These are phyloP conservation scores for Lucifuga dentata DNA, from an alignment of 2,113 vertebrate genomes.

Conservation along the genomic window DNA sequence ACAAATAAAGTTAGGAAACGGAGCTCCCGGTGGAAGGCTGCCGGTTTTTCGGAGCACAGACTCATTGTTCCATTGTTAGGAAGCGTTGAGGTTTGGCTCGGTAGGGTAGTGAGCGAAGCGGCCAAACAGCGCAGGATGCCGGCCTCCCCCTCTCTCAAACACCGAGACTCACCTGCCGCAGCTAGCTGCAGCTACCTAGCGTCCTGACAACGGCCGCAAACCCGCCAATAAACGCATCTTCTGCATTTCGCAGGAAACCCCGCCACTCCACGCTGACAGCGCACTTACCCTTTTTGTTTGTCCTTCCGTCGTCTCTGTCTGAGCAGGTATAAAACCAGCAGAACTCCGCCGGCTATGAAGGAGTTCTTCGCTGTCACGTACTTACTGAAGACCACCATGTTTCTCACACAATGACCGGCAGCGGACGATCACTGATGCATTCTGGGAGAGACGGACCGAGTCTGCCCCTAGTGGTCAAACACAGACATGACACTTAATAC, in stretches of 20 bases:
- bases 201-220: too few relatives aligned
- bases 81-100: too few relatives aligned
- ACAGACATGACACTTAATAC: too few relatives aligned
- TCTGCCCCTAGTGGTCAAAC: conserved; percentile 1
- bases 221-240: not conserved
- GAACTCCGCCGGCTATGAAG: conserved; percentile 85
- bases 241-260: not conserved
- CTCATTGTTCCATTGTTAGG: not conserved
- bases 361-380: conserved; percentile 89
- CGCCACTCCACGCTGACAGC: rapidly evolving
- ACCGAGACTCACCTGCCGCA: conserved; percentile 41
- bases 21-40: too few relatives aligned
- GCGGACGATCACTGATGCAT: conserved; percentile 18
- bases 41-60: not conserved
- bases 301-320: conserved; percentile 73
- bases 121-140: not conserved
- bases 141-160: too few relatives aligned
- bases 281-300: conserved; percentile 76
- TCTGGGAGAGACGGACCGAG: conserved; percentile 16
- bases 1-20: too few relatives aligned
- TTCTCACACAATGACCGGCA: conserved; percentile 53
- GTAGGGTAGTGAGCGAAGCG: not conserved
- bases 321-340: conserved; percentile 86
- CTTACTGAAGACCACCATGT: conserved; percentile 94
- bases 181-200: conserved; percentile 32